Percentiles rank a stretch among this genome's conserved stretches.
These are phyloP conservation scores for Mola mola DNA, from an alignment of 2,113 vertebrate genomes.

Conservation along the genomic window DNA sequence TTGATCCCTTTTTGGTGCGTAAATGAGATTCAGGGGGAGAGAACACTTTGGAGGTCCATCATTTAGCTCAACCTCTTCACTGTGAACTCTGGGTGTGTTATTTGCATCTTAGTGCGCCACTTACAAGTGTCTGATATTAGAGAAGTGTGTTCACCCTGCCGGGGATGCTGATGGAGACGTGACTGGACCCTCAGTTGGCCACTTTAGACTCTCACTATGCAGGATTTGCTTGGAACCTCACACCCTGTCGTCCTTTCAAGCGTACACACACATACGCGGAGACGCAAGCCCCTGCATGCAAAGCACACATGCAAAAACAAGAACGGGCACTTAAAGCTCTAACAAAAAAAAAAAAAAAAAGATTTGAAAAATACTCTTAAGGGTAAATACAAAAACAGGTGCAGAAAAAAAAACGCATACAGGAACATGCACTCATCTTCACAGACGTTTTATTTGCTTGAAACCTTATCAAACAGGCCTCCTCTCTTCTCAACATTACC, in stretches of 20 bases:
- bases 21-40: slow-evolving; percentile 5
- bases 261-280: slow-evolving; percentile 2
- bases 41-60: slow-evolving; percentile 25
- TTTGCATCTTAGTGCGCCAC: slow-evolving; percentile 23
- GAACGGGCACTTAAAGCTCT: slow-evolving; percentile 7
- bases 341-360: slow-evolving; percentile 23
- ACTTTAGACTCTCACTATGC: slow-evolving; percentile 58
- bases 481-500: slow-evolving; percentile 25
- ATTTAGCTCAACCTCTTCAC: slow-evolving; percentile 3
- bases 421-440: slow-evolving; percentile 14
- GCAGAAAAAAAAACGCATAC: neutral
- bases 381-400: slow-evolving; percentile 4
- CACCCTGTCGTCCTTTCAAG: slow-evolving; percentile 28
- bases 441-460: slow-evolving; percentile 33
- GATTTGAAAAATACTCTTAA: too few relatives aligned
- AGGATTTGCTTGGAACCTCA: slow-evolving; percentile 47
- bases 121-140: slow-evolving; percentile 9
- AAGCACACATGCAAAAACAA: neutral
- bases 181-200: slow-evolving; percentile 58
- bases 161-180: slow-evolving; percentile 36
- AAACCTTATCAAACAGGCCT: slow-evolving; percentile 54
- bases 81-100: too few relatives aligned
- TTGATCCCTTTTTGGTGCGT: slow-evolving; percentile 28
- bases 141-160: slow-evolving; percentile 18
- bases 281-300: neutral